Evolutionary conservation across 2,888 invertebrate genomes (phyloP).

Genomic region (Thecocarcelia acutangulata): DNA sequence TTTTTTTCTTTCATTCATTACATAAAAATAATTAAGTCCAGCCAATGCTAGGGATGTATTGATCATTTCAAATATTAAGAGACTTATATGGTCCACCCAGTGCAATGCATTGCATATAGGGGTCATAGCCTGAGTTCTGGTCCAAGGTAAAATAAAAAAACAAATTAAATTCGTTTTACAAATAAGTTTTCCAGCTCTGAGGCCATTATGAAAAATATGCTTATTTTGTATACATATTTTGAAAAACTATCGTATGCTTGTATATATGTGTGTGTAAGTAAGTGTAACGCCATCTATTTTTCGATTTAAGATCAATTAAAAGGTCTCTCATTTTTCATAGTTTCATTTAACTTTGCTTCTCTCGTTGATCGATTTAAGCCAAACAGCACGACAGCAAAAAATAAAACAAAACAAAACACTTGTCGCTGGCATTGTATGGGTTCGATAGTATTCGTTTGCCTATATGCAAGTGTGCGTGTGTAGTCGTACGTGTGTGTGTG

Average conservation of each 20-base stretch:
- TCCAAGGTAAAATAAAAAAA: too few species aligned
- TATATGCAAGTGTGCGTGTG: not conserved
- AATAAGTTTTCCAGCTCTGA: slow-evolving; percentile 31
- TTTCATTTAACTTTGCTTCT: slow-evolving; percentile 16
- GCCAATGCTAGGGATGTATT: too few species aligned
- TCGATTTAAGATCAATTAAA: slow-evolving; percentile 22
- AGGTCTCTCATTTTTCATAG: slow-evolving; percentile 14
- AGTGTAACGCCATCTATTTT: slow-evolving; percentile 30
- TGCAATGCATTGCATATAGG: too few species aligned
- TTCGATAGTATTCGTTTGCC: too few species aligned
- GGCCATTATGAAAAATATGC: not conserved
- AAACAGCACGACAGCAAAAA: slow-evolving; percentile 20
- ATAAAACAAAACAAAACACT: not conserved
- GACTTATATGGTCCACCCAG: too few species aligned
- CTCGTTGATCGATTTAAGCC: slow-evolving; percentile 23
- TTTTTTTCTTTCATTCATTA: too few species aligned
- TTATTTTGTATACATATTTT: not conserved
- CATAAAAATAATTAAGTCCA: too few species aligned
- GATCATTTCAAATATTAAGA: too few species aligned
- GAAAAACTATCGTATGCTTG: not conserved
- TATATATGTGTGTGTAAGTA: not conserved
- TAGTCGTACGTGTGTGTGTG: not conserved
- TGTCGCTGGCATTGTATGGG: slow-evolving; percentile 12
- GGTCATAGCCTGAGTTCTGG: too few species aligned
- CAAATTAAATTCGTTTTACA: too few species aligned